A percentile compares a stretch with the other conserved stretches of the same genome.
Evolutionary conservation across 2,888 invertebrate genomes (phyloP).

Genomic region (Chirona hameri): DNA sequence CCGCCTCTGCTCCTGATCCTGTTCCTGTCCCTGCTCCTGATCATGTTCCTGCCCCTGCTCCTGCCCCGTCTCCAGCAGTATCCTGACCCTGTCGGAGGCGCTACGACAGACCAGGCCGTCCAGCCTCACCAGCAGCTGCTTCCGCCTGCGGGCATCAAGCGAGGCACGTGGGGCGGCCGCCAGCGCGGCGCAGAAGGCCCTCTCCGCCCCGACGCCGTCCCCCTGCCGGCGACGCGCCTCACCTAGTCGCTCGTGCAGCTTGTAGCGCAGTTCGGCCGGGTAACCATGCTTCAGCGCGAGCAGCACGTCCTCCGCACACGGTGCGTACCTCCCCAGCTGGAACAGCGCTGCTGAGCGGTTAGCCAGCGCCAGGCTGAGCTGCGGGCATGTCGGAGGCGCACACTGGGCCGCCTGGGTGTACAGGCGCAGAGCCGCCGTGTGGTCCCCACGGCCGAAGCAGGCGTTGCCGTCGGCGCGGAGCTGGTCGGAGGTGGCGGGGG

Average conservation of each 20-base stretch:
- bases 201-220: background rate
- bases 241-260: background rate
- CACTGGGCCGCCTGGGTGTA: background rate
- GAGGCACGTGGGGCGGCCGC: slow-evolving; percentile 3
- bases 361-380: background rate
- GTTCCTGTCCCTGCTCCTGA: too few species aligned
- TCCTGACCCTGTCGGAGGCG: background rate
- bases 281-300: background rate
- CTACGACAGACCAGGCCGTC: background rate
- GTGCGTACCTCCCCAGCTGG: background rate
- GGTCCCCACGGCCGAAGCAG: background rate
- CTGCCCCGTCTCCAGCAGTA: background rate
- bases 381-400: background rate
- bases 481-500: background rate
- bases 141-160: slow-evolving; percentile 6
- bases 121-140: background rate
- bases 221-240: background rate
- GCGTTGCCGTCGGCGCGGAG: background rate
- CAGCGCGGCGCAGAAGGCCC: background rate
- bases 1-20: too few species aligned
- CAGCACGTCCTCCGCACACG: background rate
- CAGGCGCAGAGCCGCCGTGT: background rate
- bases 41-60: too few species aligned
- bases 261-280: background rate
- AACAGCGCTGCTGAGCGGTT: slow-evolving; percentile 7